A percentile compares a stretch with the other conserved stretches of the same genome.
Evolutionary conservation across 2,113 vertebrate species (phyloP).

Genomic region (Periophthalmodon schlosseri): DNA sequence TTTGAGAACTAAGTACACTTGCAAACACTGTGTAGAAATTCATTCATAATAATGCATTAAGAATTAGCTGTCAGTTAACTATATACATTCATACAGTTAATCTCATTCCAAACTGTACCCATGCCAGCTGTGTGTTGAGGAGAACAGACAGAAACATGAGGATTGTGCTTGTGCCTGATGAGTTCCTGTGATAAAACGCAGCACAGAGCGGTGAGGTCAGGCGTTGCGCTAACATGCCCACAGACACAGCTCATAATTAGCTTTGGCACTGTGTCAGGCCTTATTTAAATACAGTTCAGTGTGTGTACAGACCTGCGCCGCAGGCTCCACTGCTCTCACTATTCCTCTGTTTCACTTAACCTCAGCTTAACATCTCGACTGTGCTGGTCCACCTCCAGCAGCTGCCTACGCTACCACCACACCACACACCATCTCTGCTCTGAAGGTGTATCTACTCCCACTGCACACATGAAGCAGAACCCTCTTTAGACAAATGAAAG

Average conservation of each 20-base stretch:
- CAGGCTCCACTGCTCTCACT: background rate
- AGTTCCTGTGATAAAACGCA: constrained; percentile 11
- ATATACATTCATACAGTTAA: no score
- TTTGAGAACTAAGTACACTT: no score
- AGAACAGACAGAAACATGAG: background rate
- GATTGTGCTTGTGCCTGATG: constrained; percentile 5
- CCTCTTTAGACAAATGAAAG: background rate
- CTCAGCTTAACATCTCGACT: background rate
- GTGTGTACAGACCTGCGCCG: background rate
- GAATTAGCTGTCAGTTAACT: no score
- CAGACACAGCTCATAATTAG: constrained; percentile 20
- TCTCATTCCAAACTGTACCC: no score
- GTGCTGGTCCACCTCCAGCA: background rate
- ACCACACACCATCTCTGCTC: background rate
- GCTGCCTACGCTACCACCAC: background rate
- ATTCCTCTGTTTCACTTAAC: constrained; percentile 2
- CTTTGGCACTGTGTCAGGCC: constrained; percentile 11
- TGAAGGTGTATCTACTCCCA: background rate
- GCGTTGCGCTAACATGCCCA: constrained; percentile 7
- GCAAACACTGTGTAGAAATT: no score
- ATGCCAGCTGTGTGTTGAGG: background rate
- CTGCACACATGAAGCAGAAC: background rate
- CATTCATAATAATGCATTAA: no score
- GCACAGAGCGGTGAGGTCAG: background rate
- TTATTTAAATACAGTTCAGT: background rate